Evolutionary conservation across 37 sponge, comb jelly and placozoan genomes (phyloP).

Genomic region (Aplysina aerophoba): DNA sequence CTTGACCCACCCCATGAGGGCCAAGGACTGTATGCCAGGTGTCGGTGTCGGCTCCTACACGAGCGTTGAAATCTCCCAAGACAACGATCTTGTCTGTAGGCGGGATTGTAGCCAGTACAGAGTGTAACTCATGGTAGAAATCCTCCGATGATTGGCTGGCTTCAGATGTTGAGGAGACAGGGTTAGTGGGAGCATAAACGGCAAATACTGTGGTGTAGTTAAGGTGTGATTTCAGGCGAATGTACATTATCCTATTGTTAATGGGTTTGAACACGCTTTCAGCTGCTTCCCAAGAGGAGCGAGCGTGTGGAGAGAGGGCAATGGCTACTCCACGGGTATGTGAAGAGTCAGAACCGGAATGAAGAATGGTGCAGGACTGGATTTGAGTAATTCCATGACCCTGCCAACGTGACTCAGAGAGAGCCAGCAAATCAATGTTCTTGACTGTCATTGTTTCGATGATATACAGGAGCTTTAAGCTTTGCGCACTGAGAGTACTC

Average conservation of each 20-base stretch:
- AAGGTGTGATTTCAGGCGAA: background rate
- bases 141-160: background rate
- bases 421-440: too few relatives aligned
- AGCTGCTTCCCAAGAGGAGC: too few relatives aligned
- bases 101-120: background rate
- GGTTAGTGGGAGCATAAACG: background rate
- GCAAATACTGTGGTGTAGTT: background rate
- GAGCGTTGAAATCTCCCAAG: slow-evolving; percentile 1
- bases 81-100: background rate
- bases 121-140: background rate
- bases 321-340: too few relatives aligned
- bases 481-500: too few relatives aligned
- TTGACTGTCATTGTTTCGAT: too few relatives aligned
- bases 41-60: background rate
- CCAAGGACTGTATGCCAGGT: background rate
- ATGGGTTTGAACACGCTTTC: too few relatives aligned
- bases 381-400: too few relatives aligned
- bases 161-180: background rate
- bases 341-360: too few relatives aligned
- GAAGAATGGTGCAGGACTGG: too few relatives aligned
- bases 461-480: too few relatives aligned
- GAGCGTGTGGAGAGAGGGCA: too few relatives aligned
- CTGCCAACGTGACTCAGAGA: too few relatives aligned
- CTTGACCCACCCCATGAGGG: background rate
- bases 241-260: background rate